Percentiles rank a stretch among this genome's conserved stretches.
Conservation (phyloP, 2,113 vertebrate genomes). For the Riparia riparia region DNA sequence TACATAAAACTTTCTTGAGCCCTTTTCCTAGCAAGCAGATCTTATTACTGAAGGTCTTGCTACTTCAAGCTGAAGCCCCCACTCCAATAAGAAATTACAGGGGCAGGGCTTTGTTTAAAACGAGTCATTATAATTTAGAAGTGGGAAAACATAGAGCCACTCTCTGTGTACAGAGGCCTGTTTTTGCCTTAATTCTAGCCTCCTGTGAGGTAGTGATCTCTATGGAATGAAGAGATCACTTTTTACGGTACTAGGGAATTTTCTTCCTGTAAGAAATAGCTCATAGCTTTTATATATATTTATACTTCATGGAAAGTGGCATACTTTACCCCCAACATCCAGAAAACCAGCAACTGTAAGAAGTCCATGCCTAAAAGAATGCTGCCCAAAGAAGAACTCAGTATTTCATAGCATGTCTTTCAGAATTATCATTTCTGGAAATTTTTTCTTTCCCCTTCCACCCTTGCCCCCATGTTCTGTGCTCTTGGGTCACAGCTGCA, state of each 20-base stretch:
- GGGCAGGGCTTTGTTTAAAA: not conserved
- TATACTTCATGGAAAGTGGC: not conserved
- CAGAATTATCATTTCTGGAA: not conserved
- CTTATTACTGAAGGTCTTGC: not conserved
- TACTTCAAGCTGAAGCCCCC: not conserved
- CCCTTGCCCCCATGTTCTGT: not conserved
- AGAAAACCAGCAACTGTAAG: not conserved
- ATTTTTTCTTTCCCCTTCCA: not conserved
- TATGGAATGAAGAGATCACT: constrained; percentile 1
- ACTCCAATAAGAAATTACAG: not conserved
- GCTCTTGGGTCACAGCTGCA: not conserved
- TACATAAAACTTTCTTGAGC: not conserved
- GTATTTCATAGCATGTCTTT: not conserved
- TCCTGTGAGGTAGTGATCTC: constrained; percentile 30
- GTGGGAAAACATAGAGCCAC: not conserved
- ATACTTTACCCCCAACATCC: not conserved
- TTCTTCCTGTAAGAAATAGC: constrained; percentile 8
- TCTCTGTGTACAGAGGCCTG: not conserved
- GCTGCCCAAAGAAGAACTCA: not conserved
- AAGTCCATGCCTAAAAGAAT: not conserved
- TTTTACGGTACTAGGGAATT: constrained; percentile 18
- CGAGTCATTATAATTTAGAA: not conserved
- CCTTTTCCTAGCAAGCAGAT: not conserved
- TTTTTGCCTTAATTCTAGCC: constrained; percentile 60
- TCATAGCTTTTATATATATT: not conserved